Base-by-base conservation (phyloP, 2,888 invertebrate genomes). In the Prosapia bicincta region DNA sequence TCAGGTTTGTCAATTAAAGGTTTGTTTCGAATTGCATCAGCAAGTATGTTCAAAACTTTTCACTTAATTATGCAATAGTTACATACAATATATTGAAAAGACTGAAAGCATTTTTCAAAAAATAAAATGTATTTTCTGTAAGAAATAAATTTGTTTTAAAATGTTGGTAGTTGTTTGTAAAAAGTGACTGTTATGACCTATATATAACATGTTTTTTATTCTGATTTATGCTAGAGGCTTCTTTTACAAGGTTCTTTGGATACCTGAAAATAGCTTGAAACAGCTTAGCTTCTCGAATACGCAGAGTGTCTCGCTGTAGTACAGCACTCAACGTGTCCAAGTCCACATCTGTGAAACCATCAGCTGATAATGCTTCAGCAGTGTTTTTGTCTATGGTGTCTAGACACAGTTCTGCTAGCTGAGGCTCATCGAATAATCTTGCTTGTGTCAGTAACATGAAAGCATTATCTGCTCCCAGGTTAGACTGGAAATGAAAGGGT, bases 351-450 rank as follows among this genome's bases (percentile, higher is more conserved):
- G 91, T 90, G 83, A 95, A 95, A 2, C 91, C 91, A 83, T 95
- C 95, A 15, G 94, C 93, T 78, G 89, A 89, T 20, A 95, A 84
- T 0, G 94, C 93, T 83, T 94, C 93, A 0, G 90, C 89, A 0
- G 95, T 94, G 82, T 93, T 92, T 84, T 93, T 93, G 83, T 95
- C 95, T 78, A 95, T 94, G 82, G 91, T 91, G 82, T 94, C 93
- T 78, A 95, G 85, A 82, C 95, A 95, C 32, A 93, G 85, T 0
- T 91, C 90, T n/a, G 94, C 93, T 74, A 95, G 83, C 83, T 93
- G 92, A 0, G 92, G 92, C 83, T 94, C 94, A 84, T 95, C 95
- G 85, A 95, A 95, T 65, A 95, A 84, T 26, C 94, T 86, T 0
- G 95, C 95, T 82, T 87, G 92, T 0, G 93, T 93, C 76, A 95